These are phyloP conservation scores for Zosterops japonicus DNA, from an alignment of 2,113 vertebrate species.

Conservation along the genomic window DNA sequence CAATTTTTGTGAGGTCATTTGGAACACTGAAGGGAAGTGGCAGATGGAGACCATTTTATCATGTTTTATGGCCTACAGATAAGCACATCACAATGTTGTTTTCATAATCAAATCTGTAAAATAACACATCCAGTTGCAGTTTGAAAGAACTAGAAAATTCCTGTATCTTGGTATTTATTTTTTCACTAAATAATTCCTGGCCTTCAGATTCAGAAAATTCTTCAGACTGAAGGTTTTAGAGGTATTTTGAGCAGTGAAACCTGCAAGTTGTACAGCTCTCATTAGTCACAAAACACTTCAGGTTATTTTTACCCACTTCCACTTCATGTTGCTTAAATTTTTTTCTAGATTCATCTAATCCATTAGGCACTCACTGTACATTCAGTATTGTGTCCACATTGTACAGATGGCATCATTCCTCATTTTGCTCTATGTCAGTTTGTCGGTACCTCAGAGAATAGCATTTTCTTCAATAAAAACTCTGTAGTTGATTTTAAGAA, in stretches of 20 bases:
- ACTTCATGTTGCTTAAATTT: neutral
- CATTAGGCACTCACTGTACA: neutral
- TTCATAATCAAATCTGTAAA: neutral
- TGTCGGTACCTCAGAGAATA: neutral
- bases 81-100: neutral
- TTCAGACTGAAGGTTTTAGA: neutral
- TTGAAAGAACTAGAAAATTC: neutral
- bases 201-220: neutral
- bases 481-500: neutral
- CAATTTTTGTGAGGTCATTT: neutral
- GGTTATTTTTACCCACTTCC: neutral
- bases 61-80: neutral
- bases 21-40: neutral
- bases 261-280: neutral
- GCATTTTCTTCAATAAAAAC: neutral
- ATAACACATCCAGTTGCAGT: neutral
- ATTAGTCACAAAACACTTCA: neutral
- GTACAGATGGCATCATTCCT: neutral
- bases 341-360: neutral
- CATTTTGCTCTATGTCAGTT: neutral
- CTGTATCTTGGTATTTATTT: neutral
- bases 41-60: neutral
- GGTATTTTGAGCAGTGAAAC: neutral
- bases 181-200: neutral
- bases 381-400: neutral